These are phyloP conservation scores for Prinia subflava DNA, from an alignment of 2,113 vertebrate genomes.

Conservation along the genomic window DNA sequence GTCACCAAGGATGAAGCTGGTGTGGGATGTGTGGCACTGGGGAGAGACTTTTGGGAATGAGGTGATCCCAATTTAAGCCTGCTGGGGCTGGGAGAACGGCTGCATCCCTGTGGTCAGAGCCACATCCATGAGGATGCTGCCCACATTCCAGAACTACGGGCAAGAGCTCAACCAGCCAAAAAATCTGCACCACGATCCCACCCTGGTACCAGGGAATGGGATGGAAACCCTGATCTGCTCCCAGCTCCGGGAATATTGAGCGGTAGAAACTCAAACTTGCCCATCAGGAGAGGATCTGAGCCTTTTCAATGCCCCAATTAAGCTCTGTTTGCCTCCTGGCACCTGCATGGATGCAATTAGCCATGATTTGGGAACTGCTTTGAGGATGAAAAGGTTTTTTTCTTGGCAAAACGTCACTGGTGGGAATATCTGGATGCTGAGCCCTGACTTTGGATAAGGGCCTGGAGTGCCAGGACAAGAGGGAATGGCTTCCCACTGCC, in stretches of 20 bases:
- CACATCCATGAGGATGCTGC: background rate
- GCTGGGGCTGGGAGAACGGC: background rate
- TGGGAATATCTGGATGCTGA: background rate
- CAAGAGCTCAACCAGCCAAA: background rate
- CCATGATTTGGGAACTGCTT: rapidly evolving
- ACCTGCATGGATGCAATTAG: background rate
- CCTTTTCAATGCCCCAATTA: background rate
- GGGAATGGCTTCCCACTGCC: background rate
- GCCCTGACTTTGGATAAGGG: background rate
- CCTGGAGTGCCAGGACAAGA: background rate
- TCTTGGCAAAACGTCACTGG: rapidly evolving
- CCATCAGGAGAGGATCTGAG: background rate
- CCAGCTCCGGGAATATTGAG: rapidly evolving
- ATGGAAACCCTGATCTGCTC: background rate
- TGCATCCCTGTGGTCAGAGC: background rate
- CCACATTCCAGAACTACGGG: background rate
- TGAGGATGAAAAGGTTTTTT: background rate
- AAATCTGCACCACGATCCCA: background rate
- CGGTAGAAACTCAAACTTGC: background rate
- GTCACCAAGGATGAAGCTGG: background rate
- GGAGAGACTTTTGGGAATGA: background rate
- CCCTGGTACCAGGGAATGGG: rapidly evolving
- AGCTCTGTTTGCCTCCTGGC: rapidly evolving
- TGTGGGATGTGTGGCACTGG: background rate
- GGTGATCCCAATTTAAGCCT: background rate